Conservation (phyloP, 2,797 vertebrate species). For the Lepilemur ruficaudatus region DNA sequence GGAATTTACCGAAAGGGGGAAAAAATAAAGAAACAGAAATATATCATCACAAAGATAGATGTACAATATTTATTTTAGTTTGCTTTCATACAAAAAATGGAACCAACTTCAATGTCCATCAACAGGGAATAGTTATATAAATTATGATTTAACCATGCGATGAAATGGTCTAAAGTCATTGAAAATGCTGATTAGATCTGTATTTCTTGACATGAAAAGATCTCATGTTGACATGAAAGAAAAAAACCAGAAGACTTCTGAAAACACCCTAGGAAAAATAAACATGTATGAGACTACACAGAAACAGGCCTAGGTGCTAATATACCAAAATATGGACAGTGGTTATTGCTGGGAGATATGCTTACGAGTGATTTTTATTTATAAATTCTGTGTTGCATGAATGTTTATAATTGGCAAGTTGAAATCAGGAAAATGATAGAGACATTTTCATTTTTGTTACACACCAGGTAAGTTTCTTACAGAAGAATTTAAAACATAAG, state of each 20-base stretch:
- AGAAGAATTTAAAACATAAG: background rate
- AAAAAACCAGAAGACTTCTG: background rate
- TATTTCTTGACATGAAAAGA: background rate
- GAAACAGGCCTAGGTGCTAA: background rate
- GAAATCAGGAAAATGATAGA: background rate
- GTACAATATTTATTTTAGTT: background rate
- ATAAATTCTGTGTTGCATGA: background rate
- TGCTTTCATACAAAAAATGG: background rate
- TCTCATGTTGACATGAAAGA: background rate
- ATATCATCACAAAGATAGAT: background rate
- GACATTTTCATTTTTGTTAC: background rate
- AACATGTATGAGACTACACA: background rate
- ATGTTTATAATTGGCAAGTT: background rate
- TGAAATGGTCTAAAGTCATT: background rate
- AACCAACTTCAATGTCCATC: background rate
- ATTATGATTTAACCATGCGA: background rate
- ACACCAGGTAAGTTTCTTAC: background rate
- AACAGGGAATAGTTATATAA: background rate
- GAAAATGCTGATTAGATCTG: background rate
- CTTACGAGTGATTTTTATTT: background rate
- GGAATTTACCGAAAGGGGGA: background rate
- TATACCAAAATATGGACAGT: background rate
- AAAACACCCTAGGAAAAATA: background rate
- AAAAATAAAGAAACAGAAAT: background rate
- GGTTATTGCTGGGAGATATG: background rate